These are phyloP conservation scores for Rostratula benghalensis DNA, from an alignment of 2,113 vertebrate species.

Conservation along the genomic window DNA sequence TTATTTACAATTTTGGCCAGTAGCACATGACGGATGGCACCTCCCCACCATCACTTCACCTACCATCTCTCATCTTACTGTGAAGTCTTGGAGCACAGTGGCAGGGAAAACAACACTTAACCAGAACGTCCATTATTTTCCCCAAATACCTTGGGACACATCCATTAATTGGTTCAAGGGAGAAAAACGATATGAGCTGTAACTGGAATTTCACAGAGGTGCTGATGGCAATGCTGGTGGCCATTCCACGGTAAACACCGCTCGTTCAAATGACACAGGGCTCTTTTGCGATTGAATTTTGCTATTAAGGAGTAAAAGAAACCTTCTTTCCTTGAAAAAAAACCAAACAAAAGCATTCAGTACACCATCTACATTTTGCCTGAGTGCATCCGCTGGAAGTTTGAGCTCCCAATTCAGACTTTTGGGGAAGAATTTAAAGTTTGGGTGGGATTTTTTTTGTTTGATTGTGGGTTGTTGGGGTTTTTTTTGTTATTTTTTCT, in stretches of 20 bases:
- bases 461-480: too few species aligned
- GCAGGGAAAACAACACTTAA: neutral
- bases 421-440: neutral
- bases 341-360: too few species aligned
- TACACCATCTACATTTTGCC: neutral
- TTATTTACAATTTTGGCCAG: neutral
- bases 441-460: neutral
- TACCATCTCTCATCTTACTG: neutral
- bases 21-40: neutral
- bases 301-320: neutral
- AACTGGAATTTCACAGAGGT: neutral
- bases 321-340: neutral
- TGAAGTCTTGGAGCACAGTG: neutral
- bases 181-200: rapidly evolving
- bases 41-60: neutral
- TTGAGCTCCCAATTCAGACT: neutral
- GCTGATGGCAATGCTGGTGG: neutral
- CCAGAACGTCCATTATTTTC: neutral
- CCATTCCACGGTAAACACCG: neutral
- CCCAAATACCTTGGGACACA: neutral
- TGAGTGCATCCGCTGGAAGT: neutral
- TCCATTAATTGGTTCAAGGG: neutral
- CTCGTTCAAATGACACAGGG: rapidly evolving
- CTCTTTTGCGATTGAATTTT: too few species aligned
- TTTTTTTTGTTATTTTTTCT: neutral